These are phyloP conservation scores for Valencia hispanica DNA, from an alignment of 2,797 vertebrate genomes.

Conservation along the genomic window DNA sequence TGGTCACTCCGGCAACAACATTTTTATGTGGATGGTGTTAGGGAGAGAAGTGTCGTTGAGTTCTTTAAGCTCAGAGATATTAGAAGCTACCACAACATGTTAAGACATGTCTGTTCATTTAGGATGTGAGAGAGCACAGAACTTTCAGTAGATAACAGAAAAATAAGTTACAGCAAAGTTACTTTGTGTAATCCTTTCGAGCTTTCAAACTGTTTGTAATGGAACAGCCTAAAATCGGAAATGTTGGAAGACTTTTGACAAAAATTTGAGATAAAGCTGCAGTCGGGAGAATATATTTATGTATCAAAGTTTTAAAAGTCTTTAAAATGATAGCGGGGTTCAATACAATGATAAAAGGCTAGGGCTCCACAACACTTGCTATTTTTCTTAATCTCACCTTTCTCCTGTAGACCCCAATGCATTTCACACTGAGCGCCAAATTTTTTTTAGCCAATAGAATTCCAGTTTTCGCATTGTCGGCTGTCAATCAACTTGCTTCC, in stretches of 20 bases:
- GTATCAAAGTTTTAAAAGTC: too few relatives aligned
- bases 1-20: not conserved
- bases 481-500: too few relatives aligned
- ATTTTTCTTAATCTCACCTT: too few relatives aligned
- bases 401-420: too few relatives aligned
- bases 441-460: too few relatives aligned
- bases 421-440: too few relatives aligned
- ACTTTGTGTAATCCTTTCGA: not conserved
- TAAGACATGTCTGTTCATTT: not conserved
- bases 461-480: too few relatives aligned
- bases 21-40: not conserved
- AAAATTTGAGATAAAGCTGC: too few relatives aligned
- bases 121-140: not conserved
- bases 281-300: too few relatives aligned
- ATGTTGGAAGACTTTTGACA: not conserved
- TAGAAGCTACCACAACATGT: not conserved
- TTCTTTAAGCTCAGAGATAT: not conserved
- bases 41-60: not conserved
- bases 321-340: too few relatives aligned
- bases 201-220: not conserved
- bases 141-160: not conserved
- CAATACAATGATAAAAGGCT: too few relatives aligned
- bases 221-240: not conserved
- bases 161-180: not conserved
- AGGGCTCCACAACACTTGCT: too few relatives aligned